A percentile compares a stretch with the other conserved stretches of the same genome.
phyloP scores from a whole-genome alignment of 2,888 invertebrate genomes.

The Hydrotaea cyrtoneurina region DNA sequence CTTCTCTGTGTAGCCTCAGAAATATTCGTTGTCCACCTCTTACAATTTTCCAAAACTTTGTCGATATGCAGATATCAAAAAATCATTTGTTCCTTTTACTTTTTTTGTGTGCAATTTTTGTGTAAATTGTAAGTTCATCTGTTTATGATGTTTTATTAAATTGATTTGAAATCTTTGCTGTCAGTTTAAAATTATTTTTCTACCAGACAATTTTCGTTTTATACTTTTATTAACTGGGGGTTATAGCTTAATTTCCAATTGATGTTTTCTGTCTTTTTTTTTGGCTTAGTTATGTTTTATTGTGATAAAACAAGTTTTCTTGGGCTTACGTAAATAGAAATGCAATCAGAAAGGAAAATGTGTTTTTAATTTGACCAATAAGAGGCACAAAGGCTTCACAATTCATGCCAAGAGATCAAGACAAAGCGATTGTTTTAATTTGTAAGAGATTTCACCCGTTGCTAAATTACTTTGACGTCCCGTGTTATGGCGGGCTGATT shows the following conservation, averaged over 20 bases:
- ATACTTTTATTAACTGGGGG: background rate
- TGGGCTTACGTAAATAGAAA: background rate
- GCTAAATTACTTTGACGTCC: slow-evolving; percentile 40
- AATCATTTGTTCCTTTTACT: slow-evolving; percentile 40
- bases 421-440: slow-evolving; percentile 11
- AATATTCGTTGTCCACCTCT: background rate
- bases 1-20: background rate
- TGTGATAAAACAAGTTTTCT: slow-evolving; percentile 20
- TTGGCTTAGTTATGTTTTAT: background rate
- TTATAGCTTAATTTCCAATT: slow-evolving; percentile 7
- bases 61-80: slow-evolving; percentile 64
- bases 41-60: background rate
- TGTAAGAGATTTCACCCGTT: slow-evolving; percentile 4
- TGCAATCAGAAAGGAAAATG: slow-evolving; percentile 8
- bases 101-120: slow-evolving; percentile 47
- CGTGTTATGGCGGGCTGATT: slow-evolving; percentile 6
- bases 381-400: background rate
- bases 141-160: slow-evolving; percentile 66
- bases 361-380: slow-evolving; percentile 8
- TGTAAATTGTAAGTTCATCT: slow-evolving; percentile 62
- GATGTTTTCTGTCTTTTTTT: background rate
- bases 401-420: background rate
- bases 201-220: slow-evolving; percentile 34
- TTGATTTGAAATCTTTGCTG: slow-evolving; percentile 66
- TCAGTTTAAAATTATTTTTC: slow-evolving; percentile 58